A percentile compares a stretch with the other conserved stretches of the same genome.
These are phyloP conservation scores for Trochalopteron elliotii DNA, from an alignment of 2,113 vertebrate genomes.

Conservation along the genomic window DNA sequence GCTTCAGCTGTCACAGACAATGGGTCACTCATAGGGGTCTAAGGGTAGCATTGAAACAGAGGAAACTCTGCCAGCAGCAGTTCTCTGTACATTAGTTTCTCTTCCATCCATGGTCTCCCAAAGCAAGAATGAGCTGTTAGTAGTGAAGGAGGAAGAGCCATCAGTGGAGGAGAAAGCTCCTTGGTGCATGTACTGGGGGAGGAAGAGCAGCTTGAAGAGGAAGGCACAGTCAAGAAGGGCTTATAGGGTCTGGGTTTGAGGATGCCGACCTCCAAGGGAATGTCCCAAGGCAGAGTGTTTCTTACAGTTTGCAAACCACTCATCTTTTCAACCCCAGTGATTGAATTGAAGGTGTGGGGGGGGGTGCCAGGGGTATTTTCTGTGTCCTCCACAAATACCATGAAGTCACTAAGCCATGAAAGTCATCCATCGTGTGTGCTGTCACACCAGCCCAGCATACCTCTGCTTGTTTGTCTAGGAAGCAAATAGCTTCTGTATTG, in stretches of 20 bases:
- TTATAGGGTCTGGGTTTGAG: neutral
- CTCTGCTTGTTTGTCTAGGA: neutral
- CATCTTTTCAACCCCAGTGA: neutral
- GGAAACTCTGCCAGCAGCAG: rapidly evolving
- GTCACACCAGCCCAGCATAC: neutral
- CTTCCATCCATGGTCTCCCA: neutral
- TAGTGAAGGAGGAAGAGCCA: neutral
- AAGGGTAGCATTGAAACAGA: neutral
- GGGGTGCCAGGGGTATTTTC: neutral
- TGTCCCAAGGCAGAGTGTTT: neutral
- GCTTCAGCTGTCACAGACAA: neutral
- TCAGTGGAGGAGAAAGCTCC: neutral
- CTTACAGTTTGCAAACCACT: neutral
- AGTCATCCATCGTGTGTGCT: neutral
- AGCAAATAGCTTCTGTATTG: neutral
- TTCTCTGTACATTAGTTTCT: neutral
- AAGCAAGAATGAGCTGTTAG: neutral
- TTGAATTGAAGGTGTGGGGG: rapidly evolving
- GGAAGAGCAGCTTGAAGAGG: neutral
- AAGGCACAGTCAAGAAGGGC: neutral
- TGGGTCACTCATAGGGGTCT: neutral
- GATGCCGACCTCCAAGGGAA: neutral
- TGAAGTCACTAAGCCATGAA: neutral
- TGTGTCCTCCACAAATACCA: neutral
- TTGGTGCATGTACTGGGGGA: neutral